phyloP scores from a whole-genome alignment of 2,888 invertebrate species.

The Leptura quadrifasciata region DNA sequence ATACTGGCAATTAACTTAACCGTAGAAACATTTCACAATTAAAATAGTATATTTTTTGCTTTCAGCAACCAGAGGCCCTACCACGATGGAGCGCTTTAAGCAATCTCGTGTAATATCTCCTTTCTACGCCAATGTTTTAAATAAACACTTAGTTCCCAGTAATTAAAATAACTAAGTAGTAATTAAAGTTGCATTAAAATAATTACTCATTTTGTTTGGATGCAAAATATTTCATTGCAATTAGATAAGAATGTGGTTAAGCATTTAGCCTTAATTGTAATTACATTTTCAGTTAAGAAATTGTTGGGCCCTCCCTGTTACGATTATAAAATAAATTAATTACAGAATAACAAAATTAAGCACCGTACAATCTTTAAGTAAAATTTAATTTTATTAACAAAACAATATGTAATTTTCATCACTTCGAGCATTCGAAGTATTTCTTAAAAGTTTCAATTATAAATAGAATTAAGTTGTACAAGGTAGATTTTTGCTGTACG shows the following conservation, averaged over 20 bases:
- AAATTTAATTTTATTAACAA: not conserved
- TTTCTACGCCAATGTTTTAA: conserved; percentile 20
- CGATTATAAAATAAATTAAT: conserved; percentile 24
- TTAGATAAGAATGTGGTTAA: conserved; percentile 49
- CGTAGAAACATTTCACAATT: too few species aligned
- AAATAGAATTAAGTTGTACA: too few species aligned
- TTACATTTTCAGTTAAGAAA: conserved; percentile 38
- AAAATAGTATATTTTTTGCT: too few species aligned
- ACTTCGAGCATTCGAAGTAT: too few species aligned
- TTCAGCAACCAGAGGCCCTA: too few species aligned
- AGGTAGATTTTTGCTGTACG: too few species aligned
- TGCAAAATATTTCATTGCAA: conserved; percentile 50
- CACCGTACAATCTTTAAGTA: not conserved
- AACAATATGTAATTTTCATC: too few species aligned
- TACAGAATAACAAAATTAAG: not conserved
- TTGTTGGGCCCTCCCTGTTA: conserved; percentile 6
- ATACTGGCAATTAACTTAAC: too few species aligned
- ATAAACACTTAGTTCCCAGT: conserved; percentile 50
- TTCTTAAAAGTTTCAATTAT: too few species aligned
- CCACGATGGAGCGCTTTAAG: too few species aligned
- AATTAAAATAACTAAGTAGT: conserved; percentile 60
- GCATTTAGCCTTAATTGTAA: conserved; percentile 47
- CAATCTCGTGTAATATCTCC: not conserved
- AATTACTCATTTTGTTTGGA: conserved; percentile 57
- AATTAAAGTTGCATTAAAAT: conserved; percentile 59